Evolutionary conservation across 2,888 invertebrate genomes (phyloP).

Genomic region (Cyaniris semiargus): DNA sequence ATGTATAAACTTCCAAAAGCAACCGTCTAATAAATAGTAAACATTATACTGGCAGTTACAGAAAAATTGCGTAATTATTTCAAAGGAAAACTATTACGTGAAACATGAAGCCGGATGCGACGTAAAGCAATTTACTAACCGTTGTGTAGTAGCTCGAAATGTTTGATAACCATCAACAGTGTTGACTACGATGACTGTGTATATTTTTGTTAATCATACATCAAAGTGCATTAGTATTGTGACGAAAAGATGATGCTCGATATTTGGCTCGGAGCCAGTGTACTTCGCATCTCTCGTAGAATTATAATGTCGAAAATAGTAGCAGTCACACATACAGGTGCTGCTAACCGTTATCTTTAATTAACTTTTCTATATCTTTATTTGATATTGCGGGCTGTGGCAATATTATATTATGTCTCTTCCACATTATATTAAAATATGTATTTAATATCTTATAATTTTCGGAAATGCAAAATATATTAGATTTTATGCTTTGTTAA

Average conservation of each 20-base stretch:
- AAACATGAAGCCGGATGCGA: not conserved
- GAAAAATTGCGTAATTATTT: not conserved
- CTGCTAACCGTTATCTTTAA: constrained; percentile 9
- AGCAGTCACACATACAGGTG: constrained; percentile 38
- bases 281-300: constrained; percentile 43
- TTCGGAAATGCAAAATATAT: too few species aligned
- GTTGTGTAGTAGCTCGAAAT: not conserved
- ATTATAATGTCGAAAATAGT: constrained; percentile 45
- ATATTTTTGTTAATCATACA: constrained; percentile 30
- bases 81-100: not conserved
- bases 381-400: not conserved
- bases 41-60: not conserved
- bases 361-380: constrained; percentile 8
- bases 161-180: not conserved
- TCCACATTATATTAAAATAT: not conserved
- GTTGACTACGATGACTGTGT: not conserved
- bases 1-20: too few species aligned
- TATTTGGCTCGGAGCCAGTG: constrained; percentile 45
- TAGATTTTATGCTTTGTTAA: too few species aligned
- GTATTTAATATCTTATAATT: not conserved
- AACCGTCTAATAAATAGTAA: too few species aligned
- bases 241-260: constrained; percentile 46
- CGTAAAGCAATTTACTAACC: not conserved
- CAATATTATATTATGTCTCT: too few species aligned
- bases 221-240: constrained; percentile 42